Evolutionary conservation across 2,797 vertebrate species (phyloP).

Genomic region (Ceryle rudis): DNA sequence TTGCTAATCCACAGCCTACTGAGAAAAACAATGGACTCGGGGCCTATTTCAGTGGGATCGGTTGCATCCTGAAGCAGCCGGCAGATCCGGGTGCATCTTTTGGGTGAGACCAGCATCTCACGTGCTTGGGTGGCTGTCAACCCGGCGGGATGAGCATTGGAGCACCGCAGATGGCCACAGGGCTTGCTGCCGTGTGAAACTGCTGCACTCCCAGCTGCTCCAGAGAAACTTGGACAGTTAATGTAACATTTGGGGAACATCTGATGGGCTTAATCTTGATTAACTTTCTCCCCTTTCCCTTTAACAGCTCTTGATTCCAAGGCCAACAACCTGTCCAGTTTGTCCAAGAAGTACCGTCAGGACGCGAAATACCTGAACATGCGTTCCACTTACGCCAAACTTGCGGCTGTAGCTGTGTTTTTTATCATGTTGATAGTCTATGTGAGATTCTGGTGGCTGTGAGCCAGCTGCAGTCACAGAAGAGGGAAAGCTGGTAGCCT

Average conservation of each 20-base stretch:
- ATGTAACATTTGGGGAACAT: neutral
- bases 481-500: conserved; percentile 67
- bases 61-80: neutral
- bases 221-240: neutral
- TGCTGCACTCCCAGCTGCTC: fast-evolving
- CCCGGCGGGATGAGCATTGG: neutral
- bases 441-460: conserved; percentile 99
- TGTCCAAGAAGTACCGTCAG: conserved; percentile 98
- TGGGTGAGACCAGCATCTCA: neutral
- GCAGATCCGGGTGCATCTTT: neutral
- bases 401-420: conserved; percentile 94
- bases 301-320: conserved; percentile 94
- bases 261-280: neutral
- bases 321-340: conserved; percentile 94
- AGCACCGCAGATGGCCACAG: neutral
- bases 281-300: conserved; percentile 30
- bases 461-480: conserved; percentile 62
- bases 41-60: neutral
- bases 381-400: conserved; percentile 97
- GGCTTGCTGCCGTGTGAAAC: fast-evolving
- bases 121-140: neutral
- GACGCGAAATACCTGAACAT: conserved; percentile 99
- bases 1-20: neutral
- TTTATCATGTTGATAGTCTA: conserved; percentile 99
- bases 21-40: neutral